Conservation (phyloP, 2,113 vertebrate genomes). For the Percopsis transmontana region DNA sequence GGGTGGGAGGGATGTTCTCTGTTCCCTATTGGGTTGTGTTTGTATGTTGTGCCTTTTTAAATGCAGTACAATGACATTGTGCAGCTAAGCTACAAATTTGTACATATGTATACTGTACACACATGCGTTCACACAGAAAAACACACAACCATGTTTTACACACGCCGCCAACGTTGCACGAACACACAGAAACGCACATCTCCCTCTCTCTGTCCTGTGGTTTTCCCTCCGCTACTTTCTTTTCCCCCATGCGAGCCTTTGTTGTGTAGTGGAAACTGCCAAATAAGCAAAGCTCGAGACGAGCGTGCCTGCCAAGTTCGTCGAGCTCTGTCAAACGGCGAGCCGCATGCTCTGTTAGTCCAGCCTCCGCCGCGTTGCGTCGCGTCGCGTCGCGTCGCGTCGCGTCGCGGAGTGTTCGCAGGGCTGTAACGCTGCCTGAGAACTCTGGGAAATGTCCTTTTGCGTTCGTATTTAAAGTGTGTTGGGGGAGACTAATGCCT, state of each 20-base stretch:
- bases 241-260: slow-evolving; percentile 46
- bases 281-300: slow-evolving; percentile 47
- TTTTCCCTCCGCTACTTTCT: slow-evolving; percentile 38
- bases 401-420: slow-evolving; percentile 16
- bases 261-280: slow-evolving; percentile 56
- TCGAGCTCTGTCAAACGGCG: slow-evolving; percentile 18
- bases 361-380: no score
- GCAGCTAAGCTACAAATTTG: slow-evolving; percentile 17
- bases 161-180: neutral
- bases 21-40: slow-evolving; percentile 23
- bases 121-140: neutral
- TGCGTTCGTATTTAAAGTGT: slow-evolving; percentile 37
- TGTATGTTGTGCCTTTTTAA: slow-evolving; percentile 42
- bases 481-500: slow-evolving; percentile 62
- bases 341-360: slow-evolving; percentile 28
- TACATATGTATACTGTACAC: neutral
- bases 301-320: slow-evolving; percentile 40
- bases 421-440: neutral
- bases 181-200: slow-evolving; percentile 31
- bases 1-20: slow-evolving; percentile 44
- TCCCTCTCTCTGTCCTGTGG: slow-evolving; percentile 7
- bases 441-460: slow-evolving; percentile 25
- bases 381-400: neutral
- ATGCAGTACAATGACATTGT: slow-evolving; percentile 25
- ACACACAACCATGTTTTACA: neutral